Evolutionary conservation across 2,888 invertebrate genomes (phyloP).

Genomic region (Lobophora halterata): DNA sequence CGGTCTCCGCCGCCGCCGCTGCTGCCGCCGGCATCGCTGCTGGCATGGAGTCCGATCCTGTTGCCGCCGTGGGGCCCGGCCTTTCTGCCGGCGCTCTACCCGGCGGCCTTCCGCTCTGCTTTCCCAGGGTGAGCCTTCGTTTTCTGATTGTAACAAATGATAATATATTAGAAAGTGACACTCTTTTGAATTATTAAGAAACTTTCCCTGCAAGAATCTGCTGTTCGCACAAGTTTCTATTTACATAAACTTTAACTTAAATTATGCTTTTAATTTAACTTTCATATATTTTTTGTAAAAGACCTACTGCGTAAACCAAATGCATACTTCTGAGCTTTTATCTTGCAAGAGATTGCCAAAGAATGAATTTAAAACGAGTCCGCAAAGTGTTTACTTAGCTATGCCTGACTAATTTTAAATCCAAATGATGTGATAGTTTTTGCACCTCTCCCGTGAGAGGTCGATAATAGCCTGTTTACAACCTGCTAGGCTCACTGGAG

Average conservation of each 20-base stretch:
- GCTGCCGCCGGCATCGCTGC: conserved; percentile 82
- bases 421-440: conserved; percentile 52
- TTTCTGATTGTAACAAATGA: no score
- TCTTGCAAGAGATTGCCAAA: conserved; percentile 17
- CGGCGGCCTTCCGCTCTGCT: conserved; percentile 85
- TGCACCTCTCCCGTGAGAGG: conserved; percentile 56
- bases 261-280: no score
- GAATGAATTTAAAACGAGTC: neutral
- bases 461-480: conserved; percentile 74
- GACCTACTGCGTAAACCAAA: no score
- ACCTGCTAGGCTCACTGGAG: conserved; percentile 61
- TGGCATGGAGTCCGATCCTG: conserved; percentile 88
- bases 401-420: conserved; percentile 20
- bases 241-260: no score
- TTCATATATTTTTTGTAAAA: no score
- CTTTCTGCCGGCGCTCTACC: conserved; percentile 86
- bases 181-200: no score
- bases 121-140: conserved; percentile 85
- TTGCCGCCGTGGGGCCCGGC: conserved; percentile 89
- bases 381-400: conserved; percentile 6
- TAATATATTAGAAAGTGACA: no score
- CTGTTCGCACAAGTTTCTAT: no score
- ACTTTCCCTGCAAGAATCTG: no score
- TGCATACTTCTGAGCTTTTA: conserved; percentile 20
- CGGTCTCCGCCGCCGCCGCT: conserved; percentile 70